Conservation (phyloP, 2,113 vertebrate species). For the Ictidomys tridecemlineatus region DNA sequence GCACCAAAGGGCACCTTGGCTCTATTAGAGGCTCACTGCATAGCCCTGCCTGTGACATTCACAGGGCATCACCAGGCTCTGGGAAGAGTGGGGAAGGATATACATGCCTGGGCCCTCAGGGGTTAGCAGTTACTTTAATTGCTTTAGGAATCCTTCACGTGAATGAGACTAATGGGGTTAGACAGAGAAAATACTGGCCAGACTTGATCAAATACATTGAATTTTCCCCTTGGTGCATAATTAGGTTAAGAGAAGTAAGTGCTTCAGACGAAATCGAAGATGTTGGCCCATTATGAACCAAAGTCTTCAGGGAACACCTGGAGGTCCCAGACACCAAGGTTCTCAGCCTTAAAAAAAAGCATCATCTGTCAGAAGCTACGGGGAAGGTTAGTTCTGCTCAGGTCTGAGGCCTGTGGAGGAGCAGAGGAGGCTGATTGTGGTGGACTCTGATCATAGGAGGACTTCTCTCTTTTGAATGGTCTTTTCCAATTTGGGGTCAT, state of each 20-base stretch:
- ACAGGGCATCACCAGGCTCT: conserved; percentile 8
- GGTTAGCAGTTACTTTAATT: conserved; percentile 83
- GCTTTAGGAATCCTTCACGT: conserved; percentile 82
- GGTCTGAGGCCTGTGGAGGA: background rate
- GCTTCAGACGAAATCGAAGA: conserved; percentile 66
- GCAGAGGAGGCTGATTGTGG: background rate
- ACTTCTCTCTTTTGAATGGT: background rate
- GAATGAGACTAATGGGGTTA: conserved; percentile 80
- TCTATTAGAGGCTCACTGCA: conserved; percentile 65
- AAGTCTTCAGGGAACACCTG: background rate
- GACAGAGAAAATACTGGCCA: conserved; percentile 72
- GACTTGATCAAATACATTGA: conserved; percentile 79
- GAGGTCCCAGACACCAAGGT: background rate
- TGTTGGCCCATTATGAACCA: conserved; percentile 40
- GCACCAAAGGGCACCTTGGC: conserved; percentile 62
- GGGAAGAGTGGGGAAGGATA: conserved; percentile 65
- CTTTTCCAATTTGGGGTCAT: background rate
- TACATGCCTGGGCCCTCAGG: conserved; percentile 57
- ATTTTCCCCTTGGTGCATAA: conserved; percentile 78
- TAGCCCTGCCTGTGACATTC: conserved; percentile 47
- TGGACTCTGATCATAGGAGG: background rate
- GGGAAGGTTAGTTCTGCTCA: background rate
- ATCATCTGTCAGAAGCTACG: background rate
- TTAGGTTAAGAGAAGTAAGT: conserved; percentile 72
- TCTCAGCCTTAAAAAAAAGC: background rate